Conservation (phyloP, 1,140 invertebrate species). For the Himalopsyche phryganea region DNA sequence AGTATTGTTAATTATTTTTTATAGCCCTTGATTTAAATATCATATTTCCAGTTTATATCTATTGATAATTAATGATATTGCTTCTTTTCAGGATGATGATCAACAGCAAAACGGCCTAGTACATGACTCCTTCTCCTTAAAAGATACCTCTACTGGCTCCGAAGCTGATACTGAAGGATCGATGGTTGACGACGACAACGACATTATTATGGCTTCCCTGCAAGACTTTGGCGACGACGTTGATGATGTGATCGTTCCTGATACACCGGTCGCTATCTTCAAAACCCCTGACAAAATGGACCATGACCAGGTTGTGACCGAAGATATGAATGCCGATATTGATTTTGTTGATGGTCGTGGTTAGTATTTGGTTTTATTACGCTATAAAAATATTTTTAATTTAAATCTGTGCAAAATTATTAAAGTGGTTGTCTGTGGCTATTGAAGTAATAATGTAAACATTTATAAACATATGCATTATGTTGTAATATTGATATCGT, state of each 20-base stretch:
- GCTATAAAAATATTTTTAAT: background rate
- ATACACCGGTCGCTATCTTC: conserved; percentile 5
- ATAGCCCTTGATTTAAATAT: too few species aligned
- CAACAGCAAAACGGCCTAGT: conserved; percentile 15
- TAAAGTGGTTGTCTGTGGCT: background rate
- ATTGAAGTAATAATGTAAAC: too few species aligned
- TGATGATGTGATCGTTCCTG: background rate
- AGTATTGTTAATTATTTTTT: too few species aligned
- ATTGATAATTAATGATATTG: too few species aligned
- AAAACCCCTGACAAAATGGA: background rate
- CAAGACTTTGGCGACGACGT: conserved; percentile 1
- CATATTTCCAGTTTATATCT: too few species aligned
- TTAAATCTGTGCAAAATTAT: background rate
- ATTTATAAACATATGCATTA: too few species aligned
- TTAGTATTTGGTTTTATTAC: conserved; percentile 10
- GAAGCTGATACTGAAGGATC: conserved; percentile 33
- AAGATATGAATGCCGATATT: background rate
- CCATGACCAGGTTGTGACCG: conserved; percentile 19
- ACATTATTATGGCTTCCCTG: conserved; percentile 29
- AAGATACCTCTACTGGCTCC: conserved; percentile 26
- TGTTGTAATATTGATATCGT: too few species aligned
- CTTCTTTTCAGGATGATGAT: conserved; percentile 19
- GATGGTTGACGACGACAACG: conserved; percentile 20
- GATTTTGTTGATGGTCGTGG: conserved; percentile 25
- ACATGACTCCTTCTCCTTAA: background rate